These are phyloP conservation scores for Phasia obesa DNA, from an alignment of 2,888 invertebrate species.

Conservation along the genomic window DNA sequence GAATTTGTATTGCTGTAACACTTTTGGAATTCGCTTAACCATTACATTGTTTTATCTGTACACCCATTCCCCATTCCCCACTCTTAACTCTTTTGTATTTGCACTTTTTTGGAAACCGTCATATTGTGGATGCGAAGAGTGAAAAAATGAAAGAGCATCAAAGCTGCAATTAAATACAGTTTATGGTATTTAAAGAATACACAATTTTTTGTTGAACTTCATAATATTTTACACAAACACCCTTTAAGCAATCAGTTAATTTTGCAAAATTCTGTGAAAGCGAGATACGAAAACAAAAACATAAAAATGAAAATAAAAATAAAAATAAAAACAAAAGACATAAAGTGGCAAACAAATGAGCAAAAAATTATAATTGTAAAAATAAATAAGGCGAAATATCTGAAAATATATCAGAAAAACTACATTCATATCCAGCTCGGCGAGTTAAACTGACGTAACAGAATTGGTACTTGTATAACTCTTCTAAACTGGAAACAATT, in stretches of 20 bases:
- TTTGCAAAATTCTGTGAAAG: slow-evolving; percentile 15
- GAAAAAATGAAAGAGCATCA: slow-evolving; percentile 17
- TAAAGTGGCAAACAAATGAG: neutral
- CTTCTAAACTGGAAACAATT: too few species aligned
- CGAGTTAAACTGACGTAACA: too few species aligned
- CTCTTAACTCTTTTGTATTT: neutral
- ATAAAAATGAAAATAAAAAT: too few species aligned
- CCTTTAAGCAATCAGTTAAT: slow-evolving; percentile 26
- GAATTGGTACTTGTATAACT: too few species aligned
- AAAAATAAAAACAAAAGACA: neutral
- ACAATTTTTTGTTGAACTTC: slow-evolving; percentile 12
- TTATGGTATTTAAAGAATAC: slow-evolving; percentile 60
- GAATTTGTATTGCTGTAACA: neutral
- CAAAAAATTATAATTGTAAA: too few species aligned
- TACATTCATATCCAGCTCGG: too few species aligned
- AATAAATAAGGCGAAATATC: too few species aligned
- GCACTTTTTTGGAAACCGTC: neutral
- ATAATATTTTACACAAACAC: slow-evolving; percentile 25
- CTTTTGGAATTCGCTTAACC: neutral
- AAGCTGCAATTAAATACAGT: slow-evolving; percentile 59
- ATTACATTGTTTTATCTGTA: slow-evolving; percentile 19
- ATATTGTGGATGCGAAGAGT: neutral
- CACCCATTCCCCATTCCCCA: too few species aligned
- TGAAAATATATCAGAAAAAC: too few species aligned
- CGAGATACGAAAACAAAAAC: neutral